A percentile compares a stretch with the other conserved stretches of the same genome.
These are phyloP conservation scores for Campoletis raptor DNA, from an alignment of 2,888 invertebrate species.

Conservation along the genomic window DNA sequence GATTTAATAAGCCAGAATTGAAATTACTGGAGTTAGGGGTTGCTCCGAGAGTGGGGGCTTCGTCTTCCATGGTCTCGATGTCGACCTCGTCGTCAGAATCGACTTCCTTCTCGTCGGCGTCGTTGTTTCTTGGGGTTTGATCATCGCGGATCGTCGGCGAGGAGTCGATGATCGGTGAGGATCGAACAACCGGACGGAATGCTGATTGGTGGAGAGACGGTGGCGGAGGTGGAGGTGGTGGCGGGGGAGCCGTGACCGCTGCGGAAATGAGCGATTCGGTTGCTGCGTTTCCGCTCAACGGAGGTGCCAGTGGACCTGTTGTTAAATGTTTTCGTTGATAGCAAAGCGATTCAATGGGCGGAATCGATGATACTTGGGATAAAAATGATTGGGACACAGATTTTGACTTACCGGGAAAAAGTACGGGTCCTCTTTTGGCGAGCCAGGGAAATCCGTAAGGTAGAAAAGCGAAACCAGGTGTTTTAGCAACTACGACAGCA, in stretches of 20 bases:
- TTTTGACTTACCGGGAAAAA: constrained; percentile 79
- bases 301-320: constrained; percentile 83
- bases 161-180: constrained; percentile 78
- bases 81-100: constrained; percentile 94
- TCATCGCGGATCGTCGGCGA: constrained; percentile 76
- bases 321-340: not conserved
- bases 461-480: constrained; percentile 87
- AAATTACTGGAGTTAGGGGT: not conserved
- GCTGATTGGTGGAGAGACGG: constrained; percentile 86
- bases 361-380: not conserved
- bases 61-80: constrained; percentile 94
- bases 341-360: not conserved
- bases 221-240: not conserved
- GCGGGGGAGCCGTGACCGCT: constrained; percentile 74
- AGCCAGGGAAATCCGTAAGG: constrained; percentile 89
- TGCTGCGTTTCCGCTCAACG: constrained; percentile 82
- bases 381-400: not conserved
- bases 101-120: constrained; percentile 85
- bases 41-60: constrained; percentile 80
- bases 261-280: constrained; percentile 79
- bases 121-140: constrained; percentile 80
- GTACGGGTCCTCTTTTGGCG: constrained; percentile 87
- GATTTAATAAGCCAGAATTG: constrained; percentile 74
- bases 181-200: constrained; percentile 86
- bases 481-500: constrained; percentile 79